Conservation (phyloP, 2,113 vertebrate genomes). For the Epinephelus lanceolatus region DNA sequence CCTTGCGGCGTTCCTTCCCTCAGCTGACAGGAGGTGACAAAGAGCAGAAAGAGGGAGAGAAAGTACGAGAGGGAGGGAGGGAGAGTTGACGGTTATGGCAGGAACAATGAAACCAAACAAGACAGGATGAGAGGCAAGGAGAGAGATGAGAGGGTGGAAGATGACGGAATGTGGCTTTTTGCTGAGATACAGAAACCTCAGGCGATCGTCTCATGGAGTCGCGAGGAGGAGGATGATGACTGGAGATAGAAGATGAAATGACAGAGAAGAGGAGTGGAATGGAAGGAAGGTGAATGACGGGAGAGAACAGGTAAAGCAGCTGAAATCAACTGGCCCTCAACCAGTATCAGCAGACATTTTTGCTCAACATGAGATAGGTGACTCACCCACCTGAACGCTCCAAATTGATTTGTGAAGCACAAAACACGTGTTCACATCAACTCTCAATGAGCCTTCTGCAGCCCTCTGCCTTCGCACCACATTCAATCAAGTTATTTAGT, state of each 20-base stretch:
- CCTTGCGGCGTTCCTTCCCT: background rate
- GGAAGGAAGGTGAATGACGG: background rate
- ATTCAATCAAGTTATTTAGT: conserved; percentile 40
- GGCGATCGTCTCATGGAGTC: conserved; percentile 2
- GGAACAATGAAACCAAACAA: conserved; percentile 45
- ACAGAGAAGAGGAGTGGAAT: background rate
- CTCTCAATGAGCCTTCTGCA: too few species aligned
- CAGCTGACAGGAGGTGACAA: conserved; percentile 33
- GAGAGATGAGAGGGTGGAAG: conserved; percentile 14
- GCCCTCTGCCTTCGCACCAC: background rate
- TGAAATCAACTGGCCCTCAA: conserved; percentile 8
- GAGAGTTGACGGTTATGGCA: conserved; percentile 28
- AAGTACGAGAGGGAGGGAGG: background rate
- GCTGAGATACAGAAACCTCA: conserved; percentile 8
- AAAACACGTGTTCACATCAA: conserved; percentile 22
- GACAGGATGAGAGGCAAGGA: conserved; percentile 28
- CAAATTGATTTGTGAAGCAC: conserved; percentile 15
- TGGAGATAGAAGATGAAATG: background rate
- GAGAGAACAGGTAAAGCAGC: conserved; percentile 8
- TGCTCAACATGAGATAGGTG: conserved; percentile 22
- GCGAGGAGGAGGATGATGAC: background rate
- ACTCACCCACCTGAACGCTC: conserved; percentile 23
- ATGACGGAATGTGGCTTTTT: background rate
- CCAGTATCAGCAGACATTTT: conserved; percentile 7
- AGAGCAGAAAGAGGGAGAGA: conserved; percentile 16